phyloP scores from a whole-genome alignment of 2,797 vertebrate species.

The Eospalax fontanierii region DNA sequence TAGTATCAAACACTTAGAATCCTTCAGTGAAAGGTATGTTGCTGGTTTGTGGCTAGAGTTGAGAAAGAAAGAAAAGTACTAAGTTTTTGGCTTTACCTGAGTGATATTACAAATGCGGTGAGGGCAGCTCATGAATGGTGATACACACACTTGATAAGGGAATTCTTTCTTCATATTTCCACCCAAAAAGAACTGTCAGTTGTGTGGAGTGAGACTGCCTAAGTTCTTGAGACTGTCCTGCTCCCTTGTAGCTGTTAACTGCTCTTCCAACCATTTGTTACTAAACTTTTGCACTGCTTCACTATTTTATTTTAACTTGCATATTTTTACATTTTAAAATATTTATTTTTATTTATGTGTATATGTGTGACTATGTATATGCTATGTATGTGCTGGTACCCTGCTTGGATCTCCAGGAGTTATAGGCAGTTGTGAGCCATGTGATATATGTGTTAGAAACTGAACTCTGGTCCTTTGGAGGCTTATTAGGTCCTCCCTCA shows the following conservation, averaged over 20 bases:
- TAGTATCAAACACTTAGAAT: background rate
- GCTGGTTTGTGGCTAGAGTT: background rate
- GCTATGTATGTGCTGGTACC: too few relatives aligned
- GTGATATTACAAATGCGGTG: background rate
- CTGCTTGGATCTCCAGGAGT: background rate
- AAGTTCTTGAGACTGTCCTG: conserved; percentile 18
- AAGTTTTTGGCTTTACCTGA: conserved; percentile 15
- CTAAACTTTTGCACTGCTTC: conserved; percentile 1
- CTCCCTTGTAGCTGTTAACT: conserved; percentile 37
- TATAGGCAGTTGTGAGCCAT: background rate
- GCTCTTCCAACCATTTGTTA: background rate
- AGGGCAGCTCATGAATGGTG: background rate
- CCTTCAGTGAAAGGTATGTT: background rate
- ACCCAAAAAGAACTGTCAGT: background rate
- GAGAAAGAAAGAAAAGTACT: background rate
- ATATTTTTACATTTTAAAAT: background rate
- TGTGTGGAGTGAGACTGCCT: conserved; percentile 24
- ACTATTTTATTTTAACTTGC: background rate
- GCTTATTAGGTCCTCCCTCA: background rate
- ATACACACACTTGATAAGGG: background rate
- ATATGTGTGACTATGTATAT: background rate
- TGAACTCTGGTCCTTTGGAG: background rate
- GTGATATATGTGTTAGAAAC: background rate
- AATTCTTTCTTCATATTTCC: background rate
- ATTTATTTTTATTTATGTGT: background rate